Evolutionary conservation across 2,113 vertebrate species (phyloP).

Genomic region (Melanocharis versteri): DNA sequence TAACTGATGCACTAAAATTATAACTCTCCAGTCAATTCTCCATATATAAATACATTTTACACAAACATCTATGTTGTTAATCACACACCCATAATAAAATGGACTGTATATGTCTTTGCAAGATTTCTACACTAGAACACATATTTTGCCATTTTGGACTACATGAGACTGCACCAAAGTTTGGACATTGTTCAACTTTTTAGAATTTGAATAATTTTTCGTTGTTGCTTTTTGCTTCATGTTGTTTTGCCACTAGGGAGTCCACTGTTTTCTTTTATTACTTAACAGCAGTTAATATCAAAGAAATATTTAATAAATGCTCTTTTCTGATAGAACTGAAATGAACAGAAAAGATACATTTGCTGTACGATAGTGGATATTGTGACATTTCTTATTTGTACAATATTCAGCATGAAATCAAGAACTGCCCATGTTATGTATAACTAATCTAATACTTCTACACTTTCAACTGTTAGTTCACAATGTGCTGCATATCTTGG

Average conservation of each 20-base stretch:
- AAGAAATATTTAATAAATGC: not conserved
- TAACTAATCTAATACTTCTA: not conserved
- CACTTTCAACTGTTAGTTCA: not conserved
- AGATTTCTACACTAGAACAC: not conserved
- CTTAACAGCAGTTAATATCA: not conserved
- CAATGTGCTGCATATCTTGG: not conserved
- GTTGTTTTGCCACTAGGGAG: not conserved
- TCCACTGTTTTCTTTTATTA: not conserved
- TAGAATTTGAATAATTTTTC: not conserved
- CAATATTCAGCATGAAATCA: not conserved
- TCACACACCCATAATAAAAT: not conserved
- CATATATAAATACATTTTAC: not conserved
- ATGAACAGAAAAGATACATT: not conserved
- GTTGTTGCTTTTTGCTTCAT: not conserved
- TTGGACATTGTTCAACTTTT: not conserved
- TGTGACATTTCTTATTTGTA: not conserved
- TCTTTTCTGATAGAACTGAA: not conserved
- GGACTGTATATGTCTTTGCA: not conserved
- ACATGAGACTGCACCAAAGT: not conserved
- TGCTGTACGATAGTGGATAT: not conserved
- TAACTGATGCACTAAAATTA: not conserved
- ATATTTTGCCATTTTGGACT: not conserved
- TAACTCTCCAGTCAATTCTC: not conserved
- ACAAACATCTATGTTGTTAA: not conserved
- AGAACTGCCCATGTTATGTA: not conserved